A percentile compares a stretch with the other conserved stretches of the same genome.
phyloP scores from a whole-genome alignment of 2,113 vertebrate genomes.

The Malurus melanocephalus region DNA sequence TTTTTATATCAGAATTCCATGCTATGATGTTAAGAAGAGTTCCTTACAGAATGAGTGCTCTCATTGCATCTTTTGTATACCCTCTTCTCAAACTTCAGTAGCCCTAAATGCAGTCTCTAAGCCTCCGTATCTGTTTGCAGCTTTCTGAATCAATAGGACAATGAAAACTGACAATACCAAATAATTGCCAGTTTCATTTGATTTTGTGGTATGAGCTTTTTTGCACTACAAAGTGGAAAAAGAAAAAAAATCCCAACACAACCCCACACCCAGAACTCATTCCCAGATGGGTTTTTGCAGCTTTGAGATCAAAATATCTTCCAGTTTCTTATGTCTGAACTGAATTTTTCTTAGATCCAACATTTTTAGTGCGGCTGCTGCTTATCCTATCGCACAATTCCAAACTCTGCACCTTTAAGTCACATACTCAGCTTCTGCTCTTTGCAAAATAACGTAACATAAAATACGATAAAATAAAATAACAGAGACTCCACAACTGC shows the following conservation, averaged over 20 bases:
- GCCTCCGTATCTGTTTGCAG: slow-evolving; percentile 12
- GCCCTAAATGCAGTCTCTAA: slow-evolving; percentile 49
- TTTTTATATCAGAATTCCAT: slow-evolving; percentile 13
- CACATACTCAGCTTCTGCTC: neutral
- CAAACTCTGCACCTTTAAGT: slow-evolving; percentile 19
- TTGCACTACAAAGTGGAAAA: slow-evolving; percentile 58
- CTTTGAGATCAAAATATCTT: slow-evolving; percentile 57
- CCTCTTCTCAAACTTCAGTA: slow-evolving; percentile 11
- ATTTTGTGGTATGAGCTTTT: slow-evolving; percentile 46
- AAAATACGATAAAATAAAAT: neutral
- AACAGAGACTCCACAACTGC: neutral
- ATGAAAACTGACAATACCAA: slow-evolving; percentile 51
- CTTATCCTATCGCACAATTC: neutral
- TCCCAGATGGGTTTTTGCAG: slow-evolving; percentile 26
- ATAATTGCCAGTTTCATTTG: slow-evolving; percentile 61
- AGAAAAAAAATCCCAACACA: neutral
- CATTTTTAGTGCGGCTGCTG: neutral
- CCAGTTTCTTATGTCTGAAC: slow-evolving; percentile 31
- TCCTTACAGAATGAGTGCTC: neutral
- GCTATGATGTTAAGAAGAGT: slow-evolving; percentile 12
- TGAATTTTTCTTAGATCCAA: slow-evolving; percentile 36
- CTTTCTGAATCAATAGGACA: slow-evolving; percentile 60
- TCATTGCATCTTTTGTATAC: neutral
- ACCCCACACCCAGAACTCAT: neutral
- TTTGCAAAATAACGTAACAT: neutral